phyloP scores from a whole-genome alignment of 2,888 invertebrate species.

The Metellina segmentata region DNA sequence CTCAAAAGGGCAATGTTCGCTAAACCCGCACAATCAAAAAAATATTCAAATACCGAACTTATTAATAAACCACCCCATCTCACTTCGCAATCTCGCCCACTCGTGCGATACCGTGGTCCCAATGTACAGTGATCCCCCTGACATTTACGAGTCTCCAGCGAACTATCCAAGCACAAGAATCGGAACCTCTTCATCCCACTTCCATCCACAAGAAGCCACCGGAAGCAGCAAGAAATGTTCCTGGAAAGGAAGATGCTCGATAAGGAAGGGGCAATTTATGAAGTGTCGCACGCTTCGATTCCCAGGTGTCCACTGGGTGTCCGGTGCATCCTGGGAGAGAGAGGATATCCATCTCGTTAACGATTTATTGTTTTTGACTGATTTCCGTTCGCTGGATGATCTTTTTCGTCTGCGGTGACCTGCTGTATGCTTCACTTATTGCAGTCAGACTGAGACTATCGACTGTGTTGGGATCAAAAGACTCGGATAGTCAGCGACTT shows the following conservation, averaged over 20 bases:
- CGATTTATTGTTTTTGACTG: constrained; percentile 47
- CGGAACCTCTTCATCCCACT: neutral
- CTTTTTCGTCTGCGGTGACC: no score
- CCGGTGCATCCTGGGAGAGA: constrained; percentile 9
- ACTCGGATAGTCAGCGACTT: no score
- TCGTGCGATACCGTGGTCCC: neutral
- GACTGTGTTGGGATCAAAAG: no score
- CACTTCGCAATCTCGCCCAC: neutral
- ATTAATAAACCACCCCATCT: neutral
- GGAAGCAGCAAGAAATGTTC: constrained; percentile 40
- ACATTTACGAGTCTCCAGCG: neutral
- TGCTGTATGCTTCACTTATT: no score
- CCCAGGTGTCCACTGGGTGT: constrained; percentile 17
- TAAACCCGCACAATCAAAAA: neutral
- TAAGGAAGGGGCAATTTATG: constrained; percentile 29
- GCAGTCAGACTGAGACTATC: no score
- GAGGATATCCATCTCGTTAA: constrained; percentile 44
- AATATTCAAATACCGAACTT: neutral
- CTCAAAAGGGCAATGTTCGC: no score
- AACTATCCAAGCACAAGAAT: neutral
- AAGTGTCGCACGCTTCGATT: constrained; percentile 47
- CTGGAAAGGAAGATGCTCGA: constrained; percentile 30
- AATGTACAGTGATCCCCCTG: neutral
- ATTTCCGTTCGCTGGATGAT: constrained; percentile 10
- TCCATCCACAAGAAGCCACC: neutral